phyloP scores from a whole-genome alignment of 2,113 vertebrate species.

The Salvelinus namaycush region DNA sequence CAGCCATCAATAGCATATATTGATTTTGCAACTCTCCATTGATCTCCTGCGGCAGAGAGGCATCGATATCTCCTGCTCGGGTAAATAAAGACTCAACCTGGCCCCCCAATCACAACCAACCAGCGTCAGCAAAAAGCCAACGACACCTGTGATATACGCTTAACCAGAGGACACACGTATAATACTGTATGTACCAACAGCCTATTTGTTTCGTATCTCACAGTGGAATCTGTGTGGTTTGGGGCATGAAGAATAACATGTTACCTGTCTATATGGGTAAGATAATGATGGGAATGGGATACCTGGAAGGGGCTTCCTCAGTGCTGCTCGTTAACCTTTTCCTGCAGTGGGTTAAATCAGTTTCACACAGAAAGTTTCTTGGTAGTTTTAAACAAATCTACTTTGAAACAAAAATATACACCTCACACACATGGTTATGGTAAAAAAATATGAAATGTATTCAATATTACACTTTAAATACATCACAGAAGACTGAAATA shows the following conservation, averaged over 20 bases:
- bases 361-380: too few species aligned
- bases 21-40: conserved; percentile 73
- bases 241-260: neutral
- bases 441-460: too few species aligned
- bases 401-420: too few species aligned
- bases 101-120: conserved; percentile 23
- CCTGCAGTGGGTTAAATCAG: too few species aligned
- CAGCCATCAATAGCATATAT: conserved; percentile 71
- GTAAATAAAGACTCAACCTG: conserved; percentile 71
- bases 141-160: conserved; percentile 38
- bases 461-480: too few species aligned
- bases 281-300: neutral
- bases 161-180: conserved; percentile 3
- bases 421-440: too few species aligned
- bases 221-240: neutral
- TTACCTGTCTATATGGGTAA: neutral
- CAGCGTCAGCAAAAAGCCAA: conserved; percentile 46
- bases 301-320: neutral
- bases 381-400: too few species aligned
- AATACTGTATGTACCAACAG: conserved; percentile 18
- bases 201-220: neutral
- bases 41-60: conserved; percentile 66
- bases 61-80: conserved; percentile 68
- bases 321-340: too few species aligned
- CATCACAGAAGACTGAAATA: too few species aligned